These are phyloP conservation scores for Microcebus ravelobensis DNA, from an alignment of 2,113 vertebrate genomes.

Conservation along the genomic window DNA sequence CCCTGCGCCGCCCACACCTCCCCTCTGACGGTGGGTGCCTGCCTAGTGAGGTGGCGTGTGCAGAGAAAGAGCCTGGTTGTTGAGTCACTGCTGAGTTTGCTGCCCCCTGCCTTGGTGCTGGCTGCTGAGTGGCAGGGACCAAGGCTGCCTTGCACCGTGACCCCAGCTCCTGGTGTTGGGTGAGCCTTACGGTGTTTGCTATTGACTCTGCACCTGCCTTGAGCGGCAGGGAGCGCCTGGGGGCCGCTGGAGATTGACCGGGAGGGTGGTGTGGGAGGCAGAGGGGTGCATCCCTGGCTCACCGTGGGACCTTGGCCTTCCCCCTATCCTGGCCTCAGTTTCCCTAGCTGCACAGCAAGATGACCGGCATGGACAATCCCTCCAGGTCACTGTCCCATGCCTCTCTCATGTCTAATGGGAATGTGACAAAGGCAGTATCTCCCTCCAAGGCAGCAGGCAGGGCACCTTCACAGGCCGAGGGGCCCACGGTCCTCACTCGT, in stretches of 20 bases:
- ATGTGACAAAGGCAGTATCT: neutral
- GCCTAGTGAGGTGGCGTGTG: neutral
- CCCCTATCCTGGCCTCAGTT: neutral
- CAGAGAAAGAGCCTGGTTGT: neutral
- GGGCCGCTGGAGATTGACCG: neutral
- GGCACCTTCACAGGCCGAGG: neutral
- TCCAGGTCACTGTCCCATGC: neutral
- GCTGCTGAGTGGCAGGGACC: neutral
- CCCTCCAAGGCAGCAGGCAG: neutral
- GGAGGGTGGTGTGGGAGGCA: neutral
- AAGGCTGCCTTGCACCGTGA: neutral
- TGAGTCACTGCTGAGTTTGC: neutral
- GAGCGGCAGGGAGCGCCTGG: neutral
- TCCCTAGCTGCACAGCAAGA: neutral
- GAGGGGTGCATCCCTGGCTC: neutral
- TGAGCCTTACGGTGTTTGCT: neutral
- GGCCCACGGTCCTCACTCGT: neutral
- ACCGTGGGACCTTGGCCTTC: too few relatives aligned
- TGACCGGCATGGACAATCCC: neutral
- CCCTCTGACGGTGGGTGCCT: neutral
- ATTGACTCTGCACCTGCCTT: neutral
- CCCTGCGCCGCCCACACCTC: accelerated
- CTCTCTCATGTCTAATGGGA: neutral
- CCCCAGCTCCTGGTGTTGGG: neutral
- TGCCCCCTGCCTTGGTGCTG: too few relatives aligned